Conservation (phyloP, 1,140 invertebrate genomes). For the Magallana gigas region DNA sequence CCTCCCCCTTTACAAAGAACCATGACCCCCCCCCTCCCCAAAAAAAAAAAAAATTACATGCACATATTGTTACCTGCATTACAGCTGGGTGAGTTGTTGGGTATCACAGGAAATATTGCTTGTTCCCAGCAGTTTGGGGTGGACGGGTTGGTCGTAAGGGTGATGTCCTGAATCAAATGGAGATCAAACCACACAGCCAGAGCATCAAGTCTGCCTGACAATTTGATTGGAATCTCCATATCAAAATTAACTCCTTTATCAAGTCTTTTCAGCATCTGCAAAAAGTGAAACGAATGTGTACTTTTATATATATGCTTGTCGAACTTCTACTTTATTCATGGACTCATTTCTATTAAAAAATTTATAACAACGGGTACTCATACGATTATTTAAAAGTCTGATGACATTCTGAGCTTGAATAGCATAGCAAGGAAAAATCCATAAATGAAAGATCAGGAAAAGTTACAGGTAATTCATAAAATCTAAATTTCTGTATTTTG, state of each 20-base stretch:
- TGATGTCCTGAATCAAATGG: slow-evolving; percentile 84
- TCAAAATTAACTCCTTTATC: neutral
- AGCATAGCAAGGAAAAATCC: no score
- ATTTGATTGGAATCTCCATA: slow-evolving; percentile 33
- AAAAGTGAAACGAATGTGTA: slow-evolving; percentile 43
- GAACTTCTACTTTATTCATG: no score
- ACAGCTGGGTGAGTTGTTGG: slow-evolving; percentile 20
- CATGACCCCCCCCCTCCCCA: no score
- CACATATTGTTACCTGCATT: neutral
- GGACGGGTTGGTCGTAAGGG: slow-evolving; percentile 80
- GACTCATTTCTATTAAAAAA: no score
- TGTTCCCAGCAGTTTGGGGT: slow-evolving; percentile 86
- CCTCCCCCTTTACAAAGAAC: no score
- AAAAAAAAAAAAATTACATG: no score
- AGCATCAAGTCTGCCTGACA: slow-evolving; percentile 83
- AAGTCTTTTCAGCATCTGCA: neutral
- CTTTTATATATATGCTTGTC: neutral
- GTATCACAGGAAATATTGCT: slow-evolving; percentile 83
- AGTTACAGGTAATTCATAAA: no score
- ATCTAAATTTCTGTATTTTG: no score
- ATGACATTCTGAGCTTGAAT: no score
- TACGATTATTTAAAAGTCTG: no score
- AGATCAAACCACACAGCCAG: slow-evolving; percentile 88
- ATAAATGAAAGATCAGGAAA: no score
- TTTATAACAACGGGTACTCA: no score